Conservation (phyloP, 2,888 invertebrate genomes). For the Venustoraphidia nigricollis region DNA sequence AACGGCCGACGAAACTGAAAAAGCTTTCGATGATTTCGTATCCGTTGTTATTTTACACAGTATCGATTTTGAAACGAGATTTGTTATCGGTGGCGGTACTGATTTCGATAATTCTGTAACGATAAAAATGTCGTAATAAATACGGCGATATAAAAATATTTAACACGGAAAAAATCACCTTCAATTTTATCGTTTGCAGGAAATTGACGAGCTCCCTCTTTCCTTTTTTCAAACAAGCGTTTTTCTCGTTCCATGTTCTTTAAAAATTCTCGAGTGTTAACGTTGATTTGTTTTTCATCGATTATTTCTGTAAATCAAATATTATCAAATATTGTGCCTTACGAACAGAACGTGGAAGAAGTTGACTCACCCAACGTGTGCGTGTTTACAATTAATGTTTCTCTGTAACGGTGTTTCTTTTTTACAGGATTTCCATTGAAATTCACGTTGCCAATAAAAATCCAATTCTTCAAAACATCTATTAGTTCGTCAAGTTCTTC, state of each 20-base stretch:
- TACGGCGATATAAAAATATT: not conserved
- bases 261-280: slow-evolving; percentile 41
- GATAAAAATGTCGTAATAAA: not conserved
- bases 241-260: slow-evolving; percentile 43
- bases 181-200: not conserved
- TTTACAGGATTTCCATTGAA: slow-evolving; percentile 49
- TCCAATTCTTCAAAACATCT: slow-evolving; percentile 35
- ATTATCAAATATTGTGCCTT: not conserved
- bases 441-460: slow-evolving; percentile 36
- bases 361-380: slow-evolving; percentile 36
- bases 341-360: slow-evolving; percentile 1
- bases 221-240: slow-evolving; percentile 19
- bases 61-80: slow-evolving; percentile 23
- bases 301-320: slow-evolving; percentile 32
- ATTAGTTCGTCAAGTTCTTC: slow-evolving; percentile 36
- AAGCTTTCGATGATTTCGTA: not conserved
- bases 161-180: not conserved
- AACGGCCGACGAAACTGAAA: not conserved
- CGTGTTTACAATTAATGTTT: slow-evolving; percentile 47
- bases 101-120: slow-evolving; percentile 21
- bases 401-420: slow-evolving; percentile 45
- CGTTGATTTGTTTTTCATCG: slow-evolving; percentile 42
- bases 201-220: not conserved
- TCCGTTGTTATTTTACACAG: slow-evolving; percentile 8
- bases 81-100: slow-evolving; percentile 22